phyloP scores from a whole-genome alignment of 2,113 vertebrate genomes.

The Peromyscus maniculatus region DNA sequence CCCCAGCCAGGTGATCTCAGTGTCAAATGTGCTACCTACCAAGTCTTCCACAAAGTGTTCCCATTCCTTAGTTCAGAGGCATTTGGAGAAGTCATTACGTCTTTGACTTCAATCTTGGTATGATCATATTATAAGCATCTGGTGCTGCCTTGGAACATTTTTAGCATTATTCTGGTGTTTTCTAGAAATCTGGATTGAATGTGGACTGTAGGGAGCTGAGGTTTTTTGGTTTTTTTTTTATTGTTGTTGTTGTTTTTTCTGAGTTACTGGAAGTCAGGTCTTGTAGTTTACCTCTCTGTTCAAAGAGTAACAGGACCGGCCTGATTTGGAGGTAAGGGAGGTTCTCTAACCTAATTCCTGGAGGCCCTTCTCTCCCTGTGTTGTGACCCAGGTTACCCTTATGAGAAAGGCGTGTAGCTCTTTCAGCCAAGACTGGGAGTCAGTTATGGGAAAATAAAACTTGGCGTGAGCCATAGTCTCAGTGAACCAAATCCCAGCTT shows the following conservation, averaged over 20 bases:
- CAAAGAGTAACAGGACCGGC: slow-evolving; percentile 31
- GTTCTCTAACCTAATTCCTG: slow-evolving; percentile 67
- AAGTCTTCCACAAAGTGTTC: slow-evolving; percentile 24
- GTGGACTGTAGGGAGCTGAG: background rate
- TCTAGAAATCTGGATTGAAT: slow-evolving; percentile 77
- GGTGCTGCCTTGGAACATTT: slow-evolving; percentile 59
- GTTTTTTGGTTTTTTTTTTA: background rate
- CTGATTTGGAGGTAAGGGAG: background rate
- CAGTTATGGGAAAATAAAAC: slow-evolving; percentile 79
- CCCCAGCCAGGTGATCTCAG: slow-evolving; percentile 40
- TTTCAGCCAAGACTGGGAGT: slow-evolving; percentile 72
- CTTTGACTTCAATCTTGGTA: slow-evolving; percentile 1
- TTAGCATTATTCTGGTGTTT: slow-evolving; percentile 61
- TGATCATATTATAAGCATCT: slow-evolving; percentile 63
- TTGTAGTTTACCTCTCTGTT: slow-evolving; percentile 45
- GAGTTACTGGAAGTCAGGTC: slow-evolving; percentile 38
- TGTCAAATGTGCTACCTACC: slow-evolving; percentile 45
- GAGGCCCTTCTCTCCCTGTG: slow-evolving; percentile 55
- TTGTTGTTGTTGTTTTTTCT: slow-evolving; percentile 20
- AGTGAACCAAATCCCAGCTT: slow-evolving; percentile 66
- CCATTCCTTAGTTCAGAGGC: slow-evolving; percentile 49
- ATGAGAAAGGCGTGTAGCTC: slow-evolving; percentile 55
- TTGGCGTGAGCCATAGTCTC: slow-evolving; percentile 54
- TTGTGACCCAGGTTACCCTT: slow-evolving; percentile 75
- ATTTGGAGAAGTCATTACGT: slow-evolving; percentile 68